Conservation (phyloP, 2,797 vertebrate genomes). For the Ceyx erithaca region DNA sequence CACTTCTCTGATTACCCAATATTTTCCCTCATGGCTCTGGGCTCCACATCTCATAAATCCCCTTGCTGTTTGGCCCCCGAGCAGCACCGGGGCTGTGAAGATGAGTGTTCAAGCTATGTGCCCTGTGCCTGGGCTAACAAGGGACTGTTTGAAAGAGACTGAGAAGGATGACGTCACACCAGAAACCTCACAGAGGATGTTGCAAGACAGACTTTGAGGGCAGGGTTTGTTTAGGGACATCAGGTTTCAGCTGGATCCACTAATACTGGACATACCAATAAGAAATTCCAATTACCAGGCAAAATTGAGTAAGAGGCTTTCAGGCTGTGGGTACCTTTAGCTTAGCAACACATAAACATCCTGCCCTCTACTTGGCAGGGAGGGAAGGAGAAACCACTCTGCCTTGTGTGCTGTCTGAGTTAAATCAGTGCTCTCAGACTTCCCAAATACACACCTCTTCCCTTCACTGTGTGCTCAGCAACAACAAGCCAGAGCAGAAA, state of each 20-base stretch:
- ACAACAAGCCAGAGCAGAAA: not conserved
- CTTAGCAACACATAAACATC: not conserved
- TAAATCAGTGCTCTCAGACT: not conserved
- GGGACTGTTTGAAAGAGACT: conserved; percentile 47
- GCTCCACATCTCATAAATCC: conserved; percentile 67
- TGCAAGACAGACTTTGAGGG: conserved; percentile 21
- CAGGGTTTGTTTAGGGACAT: conserved; percentile 5
- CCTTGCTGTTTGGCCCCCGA: conserved; percentile 17
- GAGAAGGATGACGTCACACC: not conserved
- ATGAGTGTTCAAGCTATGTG: not conserved
- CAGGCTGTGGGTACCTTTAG: not conserved
- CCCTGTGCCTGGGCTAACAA: conserved; percentile 54
- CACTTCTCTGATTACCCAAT: conserved; percentile 53
- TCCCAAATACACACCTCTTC: not conserved
- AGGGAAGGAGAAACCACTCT: not conserved
- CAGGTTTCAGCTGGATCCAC: not conserved
- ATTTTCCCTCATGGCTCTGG: conserved; percentile 72
- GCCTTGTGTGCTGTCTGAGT: not conserved
- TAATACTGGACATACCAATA: not conserved
- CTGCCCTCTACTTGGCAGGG: not conserved
- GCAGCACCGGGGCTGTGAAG: conserved; percentile 22
- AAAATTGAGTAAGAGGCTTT: not conserved
- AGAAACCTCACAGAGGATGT: not conserved
- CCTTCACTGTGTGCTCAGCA: not conserved
- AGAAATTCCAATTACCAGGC: not conserved